These are phyloP conservation scores for Agelaius tricolor DNA, from an alignment of 2,113 vertebrate species.

Conservation along the genomic window DNA sequence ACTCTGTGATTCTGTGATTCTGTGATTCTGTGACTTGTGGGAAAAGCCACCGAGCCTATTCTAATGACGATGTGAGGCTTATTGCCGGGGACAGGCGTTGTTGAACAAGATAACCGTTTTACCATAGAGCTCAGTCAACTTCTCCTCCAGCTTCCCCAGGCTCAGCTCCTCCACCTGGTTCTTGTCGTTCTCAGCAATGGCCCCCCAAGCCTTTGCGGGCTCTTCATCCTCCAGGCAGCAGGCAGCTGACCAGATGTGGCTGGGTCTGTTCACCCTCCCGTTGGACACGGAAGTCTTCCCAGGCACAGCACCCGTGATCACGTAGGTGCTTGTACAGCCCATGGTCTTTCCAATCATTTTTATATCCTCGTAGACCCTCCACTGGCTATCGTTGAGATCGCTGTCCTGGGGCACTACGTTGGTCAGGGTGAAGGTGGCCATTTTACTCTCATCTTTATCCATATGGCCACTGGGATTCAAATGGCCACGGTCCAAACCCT, in stretches of 20 bases:
- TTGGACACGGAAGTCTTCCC: neutral
- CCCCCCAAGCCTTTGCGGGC: neutral
- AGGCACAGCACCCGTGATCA: neutral
- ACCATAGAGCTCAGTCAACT: rapidly evolving
- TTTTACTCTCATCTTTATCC: no score
- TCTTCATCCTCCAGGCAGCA: rapidly evolving
- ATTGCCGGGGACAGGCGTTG: neutral
- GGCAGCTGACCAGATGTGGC: neutral
- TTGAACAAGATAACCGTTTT: neutral
- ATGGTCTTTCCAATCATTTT: rapidly evolving
- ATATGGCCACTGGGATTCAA: no score
- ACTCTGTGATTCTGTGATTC: neutral
- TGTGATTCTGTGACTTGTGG: neutral
- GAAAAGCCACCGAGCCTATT: rapidly evolving
- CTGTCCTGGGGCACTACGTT: no score
- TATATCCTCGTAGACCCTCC: rapidly evolving
- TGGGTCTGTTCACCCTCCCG: neutral
- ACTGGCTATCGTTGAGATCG: rapidly evolving
- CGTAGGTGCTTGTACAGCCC: neutral
- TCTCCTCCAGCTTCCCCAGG: neutral
- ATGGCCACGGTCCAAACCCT: no score
- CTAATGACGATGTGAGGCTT: rapidly evolving
- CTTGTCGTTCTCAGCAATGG: neutral
- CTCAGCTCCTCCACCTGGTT: rapidly evolving
- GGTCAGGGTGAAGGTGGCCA: no score